Evolutionary conservation across 2,888 invertebrate genomes (phyloP).

Genomic region (Meiosimyza platycephala): DNA sequence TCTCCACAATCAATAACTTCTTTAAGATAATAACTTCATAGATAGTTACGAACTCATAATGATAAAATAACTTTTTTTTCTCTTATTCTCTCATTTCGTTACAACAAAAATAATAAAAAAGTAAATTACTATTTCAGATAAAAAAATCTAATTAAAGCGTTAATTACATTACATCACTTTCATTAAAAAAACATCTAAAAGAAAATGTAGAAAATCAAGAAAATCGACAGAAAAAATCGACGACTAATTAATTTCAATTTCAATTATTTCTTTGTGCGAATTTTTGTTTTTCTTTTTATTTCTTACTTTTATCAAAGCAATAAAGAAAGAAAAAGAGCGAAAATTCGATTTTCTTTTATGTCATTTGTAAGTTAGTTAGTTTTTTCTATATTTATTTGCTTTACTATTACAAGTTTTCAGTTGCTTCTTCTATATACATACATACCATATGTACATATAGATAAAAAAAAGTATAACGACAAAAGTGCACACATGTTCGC

Average conservation of each 20-base stretch:
- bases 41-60: too few relatives aligned
- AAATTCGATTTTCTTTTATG: too few relatives aligned
- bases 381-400: too few relatives aligned
- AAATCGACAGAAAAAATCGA: conserved; percentile 1
- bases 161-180: conserved; percentile 13
- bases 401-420: too few relatives aligned
- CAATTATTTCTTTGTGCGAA: conserved; percentile 18
- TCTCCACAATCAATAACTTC: too few relatives aligned
- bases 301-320: background rate
- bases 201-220: conserved; percentile 1
- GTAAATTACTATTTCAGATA: background rate
- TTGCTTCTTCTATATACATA: too few relatives aligned
- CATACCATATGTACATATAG: too few relatives aligned
- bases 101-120: background rate
- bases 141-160: conserved; percentile 14
- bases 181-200: background rate
- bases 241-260: conserved; percentile 19
- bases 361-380: too few relatives aligned
- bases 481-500: background rate
- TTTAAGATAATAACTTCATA: too few relatives aligned
- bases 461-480: too few relatives aligned
- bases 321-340: background rate
- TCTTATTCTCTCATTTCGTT: background rate
- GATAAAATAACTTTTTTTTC: background rate
- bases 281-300: conserved; percentile 1